Base-by-base conservation (phyloP, 2,113 vertebrate species). In the Notarius quadriscutis region DNA sequence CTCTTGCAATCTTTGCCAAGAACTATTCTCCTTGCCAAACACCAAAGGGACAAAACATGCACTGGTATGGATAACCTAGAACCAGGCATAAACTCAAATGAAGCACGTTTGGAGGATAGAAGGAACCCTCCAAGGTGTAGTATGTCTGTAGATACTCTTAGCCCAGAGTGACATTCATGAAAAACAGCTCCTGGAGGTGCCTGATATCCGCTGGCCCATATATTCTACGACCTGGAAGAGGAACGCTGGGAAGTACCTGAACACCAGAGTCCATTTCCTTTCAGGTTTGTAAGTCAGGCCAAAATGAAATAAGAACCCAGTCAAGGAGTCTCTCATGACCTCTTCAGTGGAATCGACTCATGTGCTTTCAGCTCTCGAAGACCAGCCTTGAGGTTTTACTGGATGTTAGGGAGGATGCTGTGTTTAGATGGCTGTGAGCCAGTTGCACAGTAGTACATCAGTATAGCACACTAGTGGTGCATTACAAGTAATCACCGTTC, bases 81-180 rank as follows among this genome's bases (percentile, higher is more conserved):
- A 57, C 57, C 17, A 41, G 7, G 25, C 14, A 7, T 4, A 87
- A 87, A 74, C 65, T 53, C 72, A 72, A 30, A 50, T 51, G 17
- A 82, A 83, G 57, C 71, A 77, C 57, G 41, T 77, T 74, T 78
- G 55, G 34, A n/a, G 30, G 48, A 53, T 14, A 62, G 41, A 55
- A 20, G 20, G 27, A 75, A 72, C 65, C 67, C 82, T 67, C 27
- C 22, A 41, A 77, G 58, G 51, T 57, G 34, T 55, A 84, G 18
- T 74, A 81, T 62, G 79, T 84, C 86, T 90, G 88, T 78, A 89
- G 87, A 89, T 84, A 65, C 79, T 87, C 87, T 90, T 89, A 88
- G 77, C 80, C 30, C 20, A 51, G 62, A 81, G 83, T 85, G 83
- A 87, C 80, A 85, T 71, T 84, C 69, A 87, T 84, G 85, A 86